phyloP scores from a whole-genome alignment of 1,140 invertebrate genomes.

The Tetramorium alpestre region DNA sequence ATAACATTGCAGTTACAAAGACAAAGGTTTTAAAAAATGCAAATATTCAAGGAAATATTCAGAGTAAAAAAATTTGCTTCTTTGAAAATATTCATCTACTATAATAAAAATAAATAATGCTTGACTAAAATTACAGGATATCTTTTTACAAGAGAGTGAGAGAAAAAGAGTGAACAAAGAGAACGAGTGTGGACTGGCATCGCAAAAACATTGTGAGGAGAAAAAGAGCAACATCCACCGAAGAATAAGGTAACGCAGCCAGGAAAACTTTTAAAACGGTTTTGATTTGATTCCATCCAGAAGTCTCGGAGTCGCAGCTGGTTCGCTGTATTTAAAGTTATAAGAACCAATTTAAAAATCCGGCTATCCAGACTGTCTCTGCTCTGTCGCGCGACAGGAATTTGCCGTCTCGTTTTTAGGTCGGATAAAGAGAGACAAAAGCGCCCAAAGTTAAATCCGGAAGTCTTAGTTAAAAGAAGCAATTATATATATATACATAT shows the following conservation, averaged over 20 bases:
- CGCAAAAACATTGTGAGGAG: slow-evolving; percentile 12
- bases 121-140: slow-evolving; percentile 59
- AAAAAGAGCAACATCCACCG: slow-evolving; percentile 16
- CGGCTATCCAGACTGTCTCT: slow-evolving; percentile 51
- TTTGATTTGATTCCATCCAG: slow-evolving; percentile 78
- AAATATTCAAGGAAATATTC: neutral
- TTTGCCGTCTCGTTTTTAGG: neutral
- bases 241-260: slow-evolving; percentile 59
- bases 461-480: slow-evolving; percentile 84
- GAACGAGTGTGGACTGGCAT: slow-evolving; percentile 8
- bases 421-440: slow-evolving; percentile 54
- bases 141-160: neutral
- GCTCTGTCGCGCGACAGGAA: neutral
- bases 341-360: slow-evolving; percentile 85
- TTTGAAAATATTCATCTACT: slow-evolving; percentile 50
- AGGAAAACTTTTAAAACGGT: slow-evolving; percentile 76
- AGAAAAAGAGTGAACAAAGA: slow-evolving; percentile 37
- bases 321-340: slow-evolving; percentile 80
- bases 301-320: slow-evolving; percentile 30
- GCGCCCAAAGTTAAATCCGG: slow-evolving; percentile 77
- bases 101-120: slow-evolving; percentile 73
- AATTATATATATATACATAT: slow-evolving; percentile 73
- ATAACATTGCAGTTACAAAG: neutral
- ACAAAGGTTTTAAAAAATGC: neutral
- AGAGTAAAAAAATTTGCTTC: neutral